phyloP scores from a whole-genome alignment of 2,888 invertebrate genomes.

The Halictus quadricinctus region DNA sequence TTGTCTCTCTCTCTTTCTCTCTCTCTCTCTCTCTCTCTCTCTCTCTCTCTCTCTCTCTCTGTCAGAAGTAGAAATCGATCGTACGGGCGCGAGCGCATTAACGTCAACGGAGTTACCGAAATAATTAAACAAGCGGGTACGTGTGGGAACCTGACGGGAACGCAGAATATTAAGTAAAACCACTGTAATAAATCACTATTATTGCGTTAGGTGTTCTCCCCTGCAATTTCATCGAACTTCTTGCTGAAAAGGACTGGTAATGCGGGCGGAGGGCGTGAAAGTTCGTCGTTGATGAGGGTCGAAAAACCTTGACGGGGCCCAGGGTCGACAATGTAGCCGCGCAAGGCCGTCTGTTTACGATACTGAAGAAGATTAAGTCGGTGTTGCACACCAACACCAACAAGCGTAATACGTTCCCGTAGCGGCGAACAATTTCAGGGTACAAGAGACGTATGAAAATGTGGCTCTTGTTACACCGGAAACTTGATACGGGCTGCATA shows the following conservation, averaged over 20 bases:
- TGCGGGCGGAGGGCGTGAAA: slow-evolving; percentile 20
- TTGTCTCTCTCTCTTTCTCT: neutral
- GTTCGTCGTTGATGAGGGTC: slow-evolving; percentile 11
- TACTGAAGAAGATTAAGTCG: slow-evolving; percentile 40
- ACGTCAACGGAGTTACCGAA: neutral
- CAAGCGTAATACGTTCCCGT: slow-evolving; percentile 8
- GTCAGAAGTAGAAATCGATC: neutral
- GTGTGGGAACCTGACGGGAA: neutral
- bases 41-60: neutral
- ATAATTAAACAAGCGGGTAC: slow-evolving; percentile 1
- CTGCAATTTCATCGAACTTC: slow-evolving; percentile 29
- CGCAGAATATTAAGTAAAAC: neutral
- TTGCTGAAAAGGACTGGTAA: neutral
- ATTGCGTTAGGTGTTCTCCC: slow-evolving; percentile 19
- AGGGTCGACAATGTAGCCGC: neutral
- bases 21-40: neutral
- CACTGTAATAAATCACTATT: slow-evolving; percentile 33
- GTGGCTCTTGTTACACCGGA: slow-evolving; percentile 9
- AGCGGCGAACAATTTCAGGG: slow-evolving; percentile 22
- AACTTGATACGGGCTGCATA: slow-evolving; percentile 10
- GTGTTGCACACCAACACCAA: neutral
- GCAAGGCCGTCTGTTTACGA: slow-evolving; percentile 34
- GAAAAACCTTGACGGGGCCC: slow-evolving; percentile 31
- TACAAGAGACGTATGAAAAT: slow-evolving; percentile 7
- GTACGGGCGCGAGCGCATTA: neutral